phyloP scores from a whole-genome alignment of 2,797 vertebrate species.

The Cetoscarus ocellatus region DNA sequence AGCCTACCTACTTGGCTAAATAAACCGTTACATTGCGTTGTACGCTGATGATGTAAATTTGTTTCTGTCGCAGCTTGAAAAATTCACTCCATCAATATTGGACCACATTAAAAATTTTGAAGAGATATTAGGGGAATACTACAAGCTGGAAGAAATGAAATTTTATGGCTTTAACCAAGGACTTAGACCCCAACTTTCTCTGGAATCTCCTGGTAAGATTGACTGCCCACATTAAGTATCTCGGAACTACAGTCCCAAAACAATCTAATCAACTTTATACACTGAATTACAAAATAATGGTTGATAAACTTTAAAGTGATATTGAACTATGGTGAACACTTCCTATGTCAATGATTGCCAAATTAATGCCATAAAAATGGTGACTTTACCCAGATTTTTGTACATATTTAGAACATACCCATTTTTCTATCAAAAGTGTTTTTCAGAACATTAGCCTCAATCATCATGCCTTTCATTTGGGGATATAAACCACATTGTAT shows the following conservation, averaged over 20 bases:
- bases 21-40: background rate
- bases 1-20: background rate
- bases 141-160: background rate
- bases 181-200: background rate
- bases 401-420: background rate
- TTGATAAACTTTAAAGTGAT: too few species aligned
- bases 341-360: background rate
- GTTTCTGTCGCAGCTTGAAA: background rate
- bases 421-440: background rate
- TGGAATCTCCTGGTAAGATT: background rate
- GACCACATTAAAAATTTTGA: background rate
- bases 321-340: background rate
- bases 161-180: background rate
- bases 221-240: background rate
- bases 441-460: background rate
- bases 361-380: constrained; percentile 8
- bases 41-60: background rate
- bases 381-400: background rate
- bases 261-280: background rate
- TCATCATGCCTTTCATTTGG: background rate
- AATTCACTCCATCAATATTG: background rate
- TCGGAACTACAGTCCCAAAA: background rate
- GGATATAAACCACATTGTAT: background rate
- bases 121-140: background rate
- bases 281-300: too few species aligned